phyloP scores from a whole-genome alignment of 2,113 vertebrate species.

The Petaurus breviceps region DNA sequence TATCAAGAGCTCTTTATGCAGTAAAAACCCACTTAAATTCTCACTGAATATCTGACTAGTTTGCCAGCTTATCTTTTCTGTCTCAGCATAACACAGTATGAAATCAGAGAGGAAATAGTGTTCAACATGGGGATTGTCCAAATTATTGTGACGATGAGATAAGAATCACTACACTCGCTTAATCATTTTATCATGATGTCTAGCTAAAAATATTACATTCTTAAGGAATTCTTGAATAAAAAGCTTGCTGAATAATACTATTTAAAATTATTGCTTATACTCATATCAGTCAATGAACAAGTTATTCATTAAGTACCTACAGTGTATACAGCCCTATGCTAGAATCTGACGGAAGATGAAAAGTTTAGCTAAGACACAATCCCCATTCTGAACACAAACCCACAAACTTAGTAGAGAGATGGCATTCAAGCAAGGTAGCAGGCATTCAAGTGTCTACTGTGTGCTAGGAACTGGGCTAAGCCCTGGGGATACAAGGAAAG shows the following conservation, averaged over 20 bases:
- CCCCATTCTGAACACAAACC: not conserved
- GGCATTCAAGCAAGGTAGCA: not conserved
- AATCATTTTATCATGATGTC: not conserved
- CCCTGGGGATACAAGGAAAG: not conserved
- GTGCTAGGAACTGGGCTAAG: not conserved
- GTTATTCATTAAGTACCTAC: not conserved
- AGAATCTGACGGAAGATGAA: not conserved
- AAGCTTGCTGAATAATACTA: not conserved
- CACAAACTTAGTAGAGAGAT: not conserved
- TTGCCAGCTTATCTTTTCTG: slow-evolving; percentile 39
- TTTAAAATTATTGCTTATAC: not conserved
- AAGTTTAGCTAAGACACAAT: not conserved
- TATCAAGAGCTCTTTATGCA: slow-evolving; percentile 76
- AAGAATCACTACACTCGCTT: not conserved
- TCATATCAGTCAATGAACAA: not conserved
- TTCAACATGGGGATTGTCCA: not conserved
- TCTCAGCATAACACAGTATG: not conserved
- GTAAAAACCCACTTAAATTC: slow-evolving; percentile 55
- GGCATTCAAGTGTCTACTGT: not conserved
- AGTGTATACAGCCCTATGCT: not conserved
- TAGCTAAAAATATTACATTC: slow-evolving; percentile 15
- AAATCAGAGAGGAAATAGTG: slow-evolving; percentile 7
- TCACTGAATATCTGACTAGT: slow-evolving; percentile 46
- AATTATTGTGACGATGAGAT: not conserved
- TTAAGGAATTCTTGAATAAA: not conserved